phyloP scores from a whole-genome alignment of 2,113 vertebrate species.

The Mustelus asterias region DNA sequence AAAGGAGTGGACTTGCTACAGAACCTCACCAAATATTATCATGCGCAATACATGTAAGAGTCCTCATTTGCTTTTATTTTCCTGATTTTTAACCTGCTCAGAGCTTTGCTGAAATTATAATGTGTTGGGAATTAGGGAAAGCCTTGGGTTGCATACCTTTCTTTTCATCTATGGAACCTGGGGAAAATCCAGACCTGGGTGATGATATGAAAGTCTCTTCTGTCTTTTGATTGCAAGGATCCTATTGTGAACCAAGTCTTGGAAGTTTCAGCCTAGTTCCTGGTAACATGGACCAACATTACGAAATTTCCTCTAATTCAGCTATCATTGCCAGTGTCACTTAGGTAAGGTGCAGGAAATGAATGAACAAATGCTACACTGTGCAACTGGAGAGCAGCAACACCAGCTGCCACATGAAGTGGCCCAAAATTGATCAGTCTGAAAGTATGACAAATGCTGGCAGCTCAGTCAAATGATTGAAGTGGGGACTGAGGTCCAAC shows the following conservation, averaged over 20 bases:
- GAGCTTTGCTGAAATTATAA: background rate
- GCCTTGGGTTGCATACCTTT: background rate
- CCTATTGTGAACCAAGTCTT: background rate
- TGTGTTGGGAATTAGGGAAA: background rate
- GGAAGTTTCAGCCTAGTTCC: background rate
- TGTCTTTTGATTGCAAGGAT: background rate
- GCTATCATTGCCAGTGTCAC: background rate
- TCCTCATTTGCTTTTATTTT: background rate
- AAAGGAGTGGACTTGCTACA: slow-evolving; percentile 61
- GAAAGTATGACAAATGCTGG: background rate
- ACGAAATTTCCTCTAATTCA: background rate
- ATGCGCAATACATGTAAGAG: slow-evolving; percentile 61
- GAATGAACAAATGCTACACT: background rate
- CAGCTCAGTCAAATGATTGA: background rate
- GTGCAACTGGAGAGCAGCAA: background rate
- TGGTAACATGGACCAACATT: background rate
- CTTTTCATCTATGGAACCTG: background rate
- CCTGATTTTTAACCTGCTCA: background rate
- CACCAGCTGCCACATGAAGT: background rate
- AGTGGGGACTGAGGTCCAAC: background rate
- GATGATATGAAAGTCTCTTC: background rate
- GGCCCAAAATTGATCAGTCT: background rate
- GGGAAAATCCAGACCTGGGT: background rate
- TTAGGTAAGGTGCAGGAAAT: background rate
- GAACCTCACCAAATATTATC: slow-evolving; percentile 61